Base-by-base conservation (phyloP, 1,140 invertebrate genomes). In the Philaenus spumarius region DNA sequence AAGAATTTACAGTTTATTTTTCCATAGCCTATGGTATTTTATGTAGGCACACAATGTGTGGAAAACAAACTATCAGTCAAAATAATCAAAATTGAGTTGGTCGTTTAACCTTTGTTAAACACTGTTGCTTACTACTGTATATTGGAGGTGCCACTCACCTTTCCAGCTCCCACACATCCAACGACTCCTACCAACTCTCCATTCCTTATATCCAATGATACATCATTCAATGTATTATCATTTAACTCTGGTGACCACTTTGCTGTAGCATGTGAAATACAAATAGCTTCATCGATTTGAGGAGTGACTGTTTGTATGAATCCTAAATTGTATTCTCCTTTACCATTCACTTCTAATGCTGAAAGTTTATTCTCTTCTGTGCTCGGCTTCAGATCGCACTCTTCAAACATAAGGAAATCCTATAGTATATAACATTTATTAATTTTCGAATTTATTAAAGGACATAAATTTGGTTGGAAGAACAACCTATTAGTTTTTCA, bases 121-220 rank as follows among this genome's bases (percentile, higher is more conserved):
- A n/a, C n/a, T n/a, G n/a, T n/a, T n/a, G n/a, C n/a, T n/a, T n/a
- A n/a, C n/a, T n/a, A n/a, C n/a, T n/a, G n/a, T n/a, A n/a, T n/a
- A n/a, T n/a, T n/a, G n/a, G n/a, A n/a, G n/a, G n/a, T n/a, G n/a
- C n/a, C 19, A 46, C 47, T 62, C 72, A 86, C 84, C 77, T 89
- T 93, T 64, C 89, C 89, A 48, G 85, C 75, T 34, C 89, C 89
- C 22, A 92, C 87, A 35, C 83, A 75, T 40, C 90, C 90, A 26
- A 90, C 82, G 1, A 93, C 71, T 11, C 83, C 85, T 43, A 85
- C 71, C 35, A 91, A 76, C 68, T 87, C 78, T 4, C 85, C 84
- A 5, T 78, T 72, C 59, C 74, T 70, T 1, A 83, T 76, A 2
- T 72, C 73, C 12, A 87, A 63, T 40, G 74, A 78, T 14, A 90